Evolutionary conservation across 2,113 vertebrate genomes (phyloP), one percentile per base, ranked within the genome.

Genomic region (Aspidoscelis tigris): DNA sequence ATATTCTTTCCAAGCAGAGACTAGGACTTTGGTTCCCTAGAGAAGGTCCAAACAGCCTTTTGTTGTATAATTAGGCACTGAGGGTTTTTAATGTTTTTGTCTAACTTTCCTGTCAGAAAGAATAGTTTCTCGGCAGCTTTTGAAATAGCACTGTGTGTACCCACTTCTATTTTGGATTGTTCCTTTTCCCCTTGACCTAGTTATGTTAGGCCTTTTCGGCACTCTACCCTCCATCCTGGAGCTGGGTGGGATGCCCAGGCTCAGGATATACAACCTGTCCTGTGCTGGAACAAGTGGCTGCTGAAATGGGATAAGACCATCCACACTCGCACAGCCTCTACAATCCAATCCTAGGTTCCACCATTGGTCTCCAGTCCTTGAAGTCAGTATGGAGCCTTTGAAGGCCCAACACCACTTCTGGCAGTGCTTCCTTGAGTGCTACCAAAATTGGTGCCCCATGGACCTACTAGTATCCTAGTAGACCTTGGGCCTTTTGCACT

Each of bases 121-220:
- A 22, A 2, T 47, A 8, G 26, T 24, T 11, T 33, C 41, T 64
- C 44, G 14, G 24, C 53, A 69, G 47, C 50, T 69, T 53, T 76
- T 70, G 68, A 78, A 58, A 84, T 43, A 64, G 22, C 39, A 79
- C 6, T 44, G 16, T 82, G 24, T 44, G 39, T 1, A 39, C 39
- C 24, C 22, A 77, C 14, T 58, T 53, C 8, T 21, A 11, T 41
- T 41, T 55, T 53, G 20, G 50, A 7, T 4, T 6, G 12, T 2
- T 75, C 20, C 0, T 14, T 12, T 55, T 12, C 24, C 3, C 20
- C 5, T 20, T 55, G n/a, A n/a, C 2, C 55, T 22, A 41, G 9
- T 6, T 55, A 26, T 0, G 0, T 70, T 47, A 0, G 26, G 55
- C 1, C 58, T 61, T 61, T 39, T 39, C 14, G 26, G 26, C n/a